Conservation (phyloP, 37 sponge, comb jelly and placozoan genomes). For the Tethya wilhelma region DNA sequence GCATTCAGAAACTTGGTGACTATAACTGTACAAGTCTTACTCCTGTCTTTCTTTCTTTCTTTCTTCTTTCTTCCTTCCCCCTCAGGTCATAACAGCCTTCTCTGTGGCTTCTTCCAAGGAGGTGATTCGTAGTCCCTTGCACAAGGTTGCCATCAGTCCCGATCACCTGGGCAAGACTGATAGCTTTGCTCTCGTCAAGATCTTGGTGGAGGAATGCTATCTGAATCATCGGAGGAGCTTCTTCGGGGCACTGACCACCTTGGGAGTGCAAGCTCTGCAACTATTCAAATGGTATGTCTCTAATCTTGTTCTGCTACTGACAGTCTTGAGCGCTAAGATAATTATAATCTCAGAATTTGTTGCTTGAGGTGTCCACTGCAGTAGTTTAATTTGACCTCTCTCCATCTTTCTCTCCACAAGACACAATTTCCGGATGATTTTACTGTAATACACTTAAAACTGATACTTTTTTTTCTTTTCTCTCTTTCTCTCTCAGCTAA, state of each 20-base stretch:
- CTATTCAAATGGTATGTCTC: constrained; percentile 53
- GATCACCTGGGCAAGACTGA: constrained; percentile 15
- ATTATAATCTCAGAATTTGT: not conserved
- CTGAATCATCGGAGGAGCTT: constrained; percentile 54
- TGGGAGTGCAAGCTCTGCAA: constrained; percentile 37
- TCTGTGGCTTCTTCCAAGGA: constrained; percentile 64
- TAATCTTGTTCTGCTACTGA: not conserved
- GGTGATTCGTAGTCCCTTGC: constrained; percentile 3
- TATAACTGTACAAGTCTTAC: too few relatives aligned
- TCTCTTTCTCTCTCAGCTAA: too few relatives aligned
- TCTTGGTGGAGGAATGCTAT: constrained; percentile 60
- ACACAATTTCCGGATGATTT: not conserved
- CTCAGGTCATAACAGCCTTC: constrained; percentile 58
- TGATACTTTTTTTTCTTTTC: not conserved
- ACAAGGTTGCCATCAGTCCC: too few relatives aligned
- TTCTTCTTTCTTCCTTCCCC: not conserved
- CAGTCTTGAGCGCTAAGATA: not conserved
- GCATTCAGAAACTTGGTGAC: too few relatives aligned
- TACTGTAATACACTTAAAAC: not conserved
- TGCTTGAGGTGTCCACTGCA: not conserved
- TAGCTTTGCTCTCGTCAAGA: constrained; percentile 12
- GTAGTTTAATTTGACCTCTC: too few relatives aligned
- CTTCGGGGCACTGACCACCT: constrained; percentile 50
- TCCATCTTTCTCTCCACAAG: too few relatives aligned
- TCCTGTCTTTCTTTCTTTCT: not conserved